Evolutionary conservation across 2,888 invertebrate genomes (phyloP).

Genomic region (Andrena flavipes): DNA sequence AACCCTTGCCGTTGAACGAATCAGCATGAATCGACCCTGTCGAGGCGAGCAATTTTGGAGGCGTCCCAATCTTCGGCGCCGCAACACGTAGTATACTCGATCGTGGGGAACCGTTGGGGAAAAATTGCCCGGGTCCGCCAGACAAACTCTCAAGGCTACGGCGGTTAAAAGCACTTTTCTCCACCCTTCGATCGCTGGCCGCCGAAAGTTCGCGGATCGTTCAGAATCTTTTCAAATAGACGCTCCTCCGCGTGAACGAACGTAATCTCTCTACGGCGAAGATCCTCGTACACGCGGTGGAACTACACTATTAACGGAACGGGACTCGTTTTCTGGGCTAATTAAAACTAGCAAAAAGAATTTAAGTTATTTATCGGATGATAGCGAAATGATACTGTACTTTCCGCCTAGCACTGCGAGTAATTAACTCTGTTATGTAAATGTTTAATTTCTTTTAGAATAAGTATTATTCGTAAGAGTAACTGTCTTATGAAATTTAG

Average conservation of each 20-base stretch:
- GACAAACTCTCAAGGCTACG: background rate
- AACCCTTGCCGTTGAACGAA: conserved; percentile 88
- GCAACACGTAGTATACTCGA: background rate
- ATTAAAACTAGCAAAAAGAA: background rate
- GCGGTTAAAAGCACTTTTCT: background rate
- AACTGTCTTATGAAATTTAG: background rate
- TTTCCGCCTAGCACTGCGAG: background rate
- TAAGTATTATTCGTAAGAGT: conserved; percentile 39
- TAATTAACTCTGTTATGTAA: background rate
- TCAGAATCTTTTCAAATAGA: conserved; percentile 13
- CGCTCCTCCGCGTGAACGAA: background rate
- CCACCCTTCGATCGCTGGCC: conserved; percentile 14
- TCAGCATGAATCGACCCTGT: conserved; percentile 63
- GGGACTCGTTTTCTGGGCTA: too few species aligned
- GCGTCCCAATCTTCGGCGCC: conserved; percentile 1
- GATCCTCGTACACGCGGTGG: background rate
- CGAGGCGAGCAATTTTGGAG: background rate
- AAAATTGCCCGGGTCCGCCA: background rate
- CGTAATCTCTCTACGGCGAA: background rate
- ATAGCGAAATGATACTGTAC: background rate
- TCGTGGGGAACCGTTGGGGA: background rate
- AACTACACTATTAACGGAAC: background rate
- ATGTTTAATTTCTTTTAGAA: conserved; percentile 15
- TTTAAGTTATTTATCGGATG: conserved; percentile 31
- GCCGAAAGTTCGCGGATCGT: background rate